A percentile compares a stretch with the other conserved stretches of the same genome.
Conservation (phyloP, 2,797 vertebrate species). For the Morus bassanus region DNA sequence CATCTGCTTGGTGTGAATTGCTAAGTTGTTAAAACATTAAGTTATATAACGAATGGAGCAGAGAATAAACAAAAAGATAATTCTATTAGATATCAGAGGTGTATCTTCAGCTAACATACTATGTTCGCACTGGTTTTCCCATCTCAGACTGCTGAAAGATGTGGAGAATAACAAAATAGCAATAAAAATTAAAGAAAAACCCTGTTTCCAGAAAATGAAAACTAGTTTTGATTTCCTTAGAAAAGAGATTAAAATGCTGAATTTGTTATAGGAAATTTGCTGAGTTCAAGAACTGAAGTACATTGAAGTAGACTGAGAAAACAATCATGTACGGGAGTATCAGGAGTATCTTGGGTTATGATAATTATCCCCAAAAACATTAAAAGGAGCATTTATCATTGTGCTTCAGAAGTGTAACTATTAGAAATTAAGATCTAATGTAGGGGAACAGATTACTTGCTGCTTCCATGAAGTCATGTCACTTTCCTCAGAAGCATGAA, state of each 20-base stretch:
- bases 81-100: not conserved
- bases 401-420: not conserved
- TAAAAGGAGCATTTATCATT: not conserved
- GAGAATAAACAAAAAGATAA: conserved; percentile 17
- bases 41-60: conserved; percentile 4
- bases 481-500: not conserved
- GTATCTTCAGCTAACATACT: not conserved
- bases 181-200: not conserved
- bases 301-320: not conserved
- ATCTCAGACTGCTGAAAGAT: not conserved
- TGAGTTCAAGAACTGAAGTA: not conserved
- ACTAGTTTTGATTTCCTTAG: not conserved
- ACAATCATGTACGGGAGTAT: not conserved
- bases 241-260: not conserved
- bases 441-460: not conserved
- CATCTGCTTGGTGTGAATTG: conserved; percentile 39
- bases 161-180: not conserved
- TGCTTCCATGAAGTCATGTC: not conserved
- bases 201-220: not conserved
- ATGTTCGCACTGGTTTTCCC: not conserved
- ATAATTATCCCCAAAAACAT: fast-evolving
- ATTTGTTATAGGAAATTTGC: not conserved
- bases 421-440: not conserved
- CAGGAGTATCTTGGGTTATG: not conserved
- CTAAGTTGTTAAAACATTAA: conserved; percentile 20